phyloP scores from a whole-genome alignment of 2,797 vertebrate genomes.

The Hephaestus fuliginosus region DNA sequence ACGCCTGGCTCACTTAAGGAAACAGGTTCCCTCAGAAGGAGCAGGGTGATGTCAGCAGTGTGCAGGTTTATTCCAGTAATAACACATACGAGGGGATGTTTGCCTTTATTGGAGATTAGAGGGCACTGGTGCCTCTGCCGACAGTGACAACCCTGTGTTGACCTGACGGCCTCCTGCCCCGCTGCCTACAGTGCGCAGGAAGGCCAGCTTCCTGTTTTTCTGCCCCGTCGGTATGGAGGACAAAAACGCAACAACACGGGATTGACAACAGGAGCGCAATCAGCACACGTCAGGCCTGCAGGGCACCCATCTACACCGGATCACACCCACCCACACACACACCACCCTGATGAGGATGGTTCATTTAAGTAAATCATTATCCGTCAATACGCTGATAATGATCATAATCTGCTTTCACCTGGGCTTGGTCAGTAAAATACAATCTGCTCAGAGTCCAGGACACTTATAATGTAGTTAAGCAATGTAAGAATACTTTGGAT shows the following conservation, averaged over 20 bases:
- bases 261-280: conserved; percentile 56
- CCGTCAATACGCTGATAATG: not conserved
- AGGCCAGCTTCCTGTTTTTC: conserved; percentile 87
- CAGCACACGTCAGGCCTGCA: conserved; percentile 34
- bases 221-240: conserved; percentile 67
- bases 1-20: not conserved
- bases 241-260: conserved; percentile 62
- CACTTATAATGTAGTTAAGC: not conserved
- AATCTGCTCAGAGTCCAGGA: not conserved
- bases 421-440: not conserved
- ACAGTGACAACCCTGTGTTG: conserved; percentile 47
- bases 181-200: conserved; percentile 77
- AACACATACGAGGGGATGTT: conserved; percentile 46
- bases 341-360: conserved; percentile 13
- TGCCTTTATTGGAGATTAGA: conserved; percentile 30
- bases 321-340: conserved; percentile 23
- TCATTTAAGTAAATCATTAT: conserved; percentile 45
- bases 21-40: conserved; percentile 14
- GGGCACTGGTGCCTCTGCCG: conserved; percentile 32
- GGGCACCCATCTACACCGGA: conserved; percentile 9
- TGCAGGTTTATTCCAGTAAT: conserved; percentile 36
- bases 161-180: conserved; percentile 56
- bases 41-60: conserved; percentile 18
- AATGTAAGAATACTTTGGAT: not conserved
- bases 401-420: conserved; percentile 16